Conservation (phyloP, 1,140 invertebrate species). For the Augochlora pura region DNA sequence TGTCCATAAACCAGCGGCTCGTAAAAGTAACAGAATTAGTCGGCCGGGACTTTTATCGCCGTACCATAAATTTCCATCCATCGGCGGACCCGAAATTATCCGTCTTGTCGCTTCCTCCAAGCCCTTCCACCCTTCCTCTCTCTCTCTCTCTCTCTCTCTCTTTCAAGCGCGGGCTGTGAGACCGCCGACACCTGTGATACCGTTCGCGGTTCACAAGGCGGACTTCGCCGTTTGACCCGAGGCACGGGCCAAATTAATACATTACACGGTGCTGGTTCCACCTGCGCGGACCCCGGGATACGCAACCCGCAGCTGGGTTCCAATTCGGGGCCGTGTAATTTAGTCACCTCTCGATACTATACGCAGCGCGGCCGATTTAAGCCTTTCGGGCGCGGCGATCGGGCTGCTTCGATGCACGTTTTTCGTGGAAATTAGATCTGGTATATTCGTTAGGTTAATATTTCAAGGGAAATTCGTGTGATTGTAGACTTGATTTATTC, state of each 20-base stretch:
- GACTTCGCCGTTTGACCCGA: slow-evolving; percentile 29
- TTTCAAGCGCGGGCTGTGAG: not conserved
- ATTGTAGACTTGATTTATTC: too few species aligned
- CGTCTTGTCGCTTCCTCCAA: not conserved
- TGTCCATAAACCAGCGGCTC: slow-evolving; percentile 1
- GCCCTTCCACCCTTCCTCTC: too few species aligned
- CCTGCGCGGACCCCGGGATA: slow-evolving; percentile 34
- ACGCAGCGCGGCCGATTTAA: not conserved
- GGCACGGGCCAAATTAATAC: slow-evolving; percentile 33
- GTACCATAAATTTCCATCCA: slow-evolving; percentile 22
- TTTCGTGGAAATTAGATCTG: too few species aligned
- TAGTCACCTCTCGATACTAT: not conserved
- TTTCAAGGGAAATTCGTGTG: too few species aligned
- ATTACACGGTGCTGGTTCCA: slow-evolving; percentile 34
- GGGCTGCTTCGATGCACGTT: too few species aligned
- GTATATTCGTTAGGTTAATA: too few species aligned
- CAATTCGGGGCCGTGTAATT: slow-evolving; percentile 15
- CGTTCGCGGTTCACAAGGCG: not conserved
- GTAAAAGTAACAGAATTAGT: slow-evolving; percentile 33
- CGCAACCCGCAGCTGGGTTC: slow-evolving; percentile 24
- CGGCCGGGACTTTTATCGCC: slow-evolving; percentile 10
- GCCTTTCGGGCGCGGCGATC: too few species aligned
- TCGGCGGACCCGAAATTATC: slow-evolving; percentile 3
- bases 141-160: not conserved
- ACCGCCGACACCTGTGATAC: slow-evolving; percentile 2